Percentiles rank a stretch among this genome's conserved stretches.
These are phyloP conservation scores for Dasysyrphus albostriatus DNA, from an alignment of 2,888 invertebrate genomes.

Conservation along the genomic window DNA sequence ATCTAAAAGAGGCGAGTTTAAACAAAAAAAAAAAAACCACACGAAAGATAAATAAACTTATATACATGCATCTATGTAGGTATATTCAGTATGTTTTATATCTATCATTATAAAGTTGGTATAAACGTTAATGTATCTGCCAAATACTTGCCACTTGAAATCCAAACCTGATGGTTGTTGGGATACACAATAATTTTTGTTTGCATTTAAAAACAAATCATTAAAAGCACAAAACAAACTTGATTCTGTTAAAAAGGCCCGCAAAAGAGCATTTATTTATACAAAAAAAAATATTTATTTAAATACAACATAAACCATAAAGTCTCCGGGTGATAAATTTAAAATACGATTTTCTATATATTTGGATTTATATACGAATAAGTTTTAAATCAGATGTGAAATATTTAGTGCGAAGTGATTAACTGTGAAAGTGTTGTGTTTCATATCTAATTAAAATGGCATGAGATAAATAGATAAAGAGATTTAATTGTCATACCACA, in stretches of 20 bases:
- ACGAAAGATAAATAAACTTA: slow-evolving; percentile 31
- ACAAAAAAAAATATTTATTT: neutral
- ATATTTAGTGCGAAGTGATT: slow-evolving; percentile 57
- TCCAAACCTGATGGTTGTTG: slow-evolving; percentile 60
- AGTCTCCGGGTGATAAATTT: neutral
- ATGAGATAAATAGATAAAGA: neutral
- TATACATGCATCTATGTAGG: neutral
- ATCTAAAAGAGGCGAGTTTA: slow-evolving; percentile 61
- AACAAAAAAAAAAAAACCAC: slow-evolving; percentile 66
- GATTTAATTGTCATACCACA: slow-evolving; percentile 1
- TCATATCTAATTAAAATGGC: neutral
- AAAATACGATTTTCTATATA: neutral
- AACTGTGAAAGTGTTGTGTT: slow-evolving; percentile 25
- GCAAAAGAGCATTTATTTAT: slow-evolving; percentile 48
- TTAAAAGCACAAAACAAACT: neutral
- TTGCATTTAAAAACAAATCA: slow-evolving; percentile 23
- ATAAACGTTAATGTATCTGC: slow-evolving; percentile 63
- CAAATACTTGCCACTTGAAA: slow-evolving; percentile 68
- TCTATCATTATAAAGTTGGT: slow-evolving; percentile 36
- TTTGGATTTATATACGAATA: neutral
- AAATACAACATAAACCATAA: neutral
- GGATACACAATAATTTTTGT: slow-evolving; percentile 28
- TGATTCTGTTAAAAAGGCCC: neutral
- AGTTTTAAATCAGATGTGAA: slow-evolving; percentile 42
- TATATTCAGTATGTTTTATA: slow-evolving; percentile 3